phyloP scores from a whole-genome alignment of 2,113 vertebrate species.

The Scomber colias region DNA sequence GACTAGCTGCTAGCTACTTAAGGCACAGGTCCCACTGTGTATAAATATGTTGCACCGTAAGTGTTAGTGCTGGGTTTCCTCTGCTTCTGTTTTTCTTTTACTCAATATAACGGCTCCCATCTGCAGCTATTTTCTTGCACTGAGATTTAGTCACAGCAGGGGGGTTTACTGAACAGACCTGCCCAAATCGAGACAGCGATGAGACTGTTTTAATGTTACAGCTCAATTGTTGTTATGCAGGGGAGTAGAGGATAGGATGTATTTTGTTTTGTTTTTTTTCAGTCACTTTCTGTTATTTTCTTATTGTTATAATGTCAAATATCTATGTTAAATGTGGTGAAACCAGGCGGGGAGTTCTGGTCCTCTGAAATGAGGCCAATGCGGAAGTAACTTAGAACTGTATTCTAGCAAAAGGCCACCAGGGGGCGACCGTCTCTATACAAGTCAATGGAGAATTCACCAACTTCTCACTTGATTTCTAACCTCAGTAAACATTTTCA shows the following conservation, averaged over 20 bases:
- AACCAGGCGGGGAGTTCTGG: too few species aligned
- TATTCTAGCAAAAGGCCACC: too few species aligned
- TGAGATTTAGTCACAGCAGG: constrained; percentile 28
- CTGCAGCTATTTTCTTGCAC: constrained; percentile 18
- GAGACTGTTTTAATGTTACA: not conserved
- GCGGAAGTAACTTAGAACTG: too few species aligned
- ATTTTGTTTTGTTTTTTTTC: too few species aligned
- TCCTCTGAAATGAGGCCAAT: too few species aligned
- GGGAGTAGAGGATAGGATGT: not conserved
- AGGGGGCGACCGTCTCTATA: too few species aligned
- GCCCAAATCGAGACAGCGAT: not conserved
- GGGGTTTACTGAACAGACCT: constrained; percentile 7
- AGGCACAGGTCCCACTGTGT: constrained; percentile 12
- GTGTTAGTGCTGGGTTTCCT: not conserved
- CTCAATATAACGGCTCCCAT: constrained; percentile 16
- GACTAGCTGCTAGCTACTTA: constrained; percentile 32
- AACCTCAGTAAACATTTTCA: too few species aligned
- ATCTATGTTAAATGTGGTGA: too few species aligned
- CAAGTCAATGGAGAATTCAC: too few species aligned
- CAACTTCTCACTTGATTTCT: too few species aligned
- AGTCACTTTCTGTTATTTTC: not conserved
- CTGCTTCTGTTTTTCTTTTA: constrained; percentile 13
- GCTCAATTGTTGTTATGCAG: not conserved
- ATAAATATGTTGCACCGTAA: constrained; percentile 35
- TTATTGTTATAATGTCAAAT: not conserved